These are phyloP conservation scores for Nomada goodeniana DNA, from an alignment of 2,888 invertebrate genomes.

Conservation along the genomic window DNA sequence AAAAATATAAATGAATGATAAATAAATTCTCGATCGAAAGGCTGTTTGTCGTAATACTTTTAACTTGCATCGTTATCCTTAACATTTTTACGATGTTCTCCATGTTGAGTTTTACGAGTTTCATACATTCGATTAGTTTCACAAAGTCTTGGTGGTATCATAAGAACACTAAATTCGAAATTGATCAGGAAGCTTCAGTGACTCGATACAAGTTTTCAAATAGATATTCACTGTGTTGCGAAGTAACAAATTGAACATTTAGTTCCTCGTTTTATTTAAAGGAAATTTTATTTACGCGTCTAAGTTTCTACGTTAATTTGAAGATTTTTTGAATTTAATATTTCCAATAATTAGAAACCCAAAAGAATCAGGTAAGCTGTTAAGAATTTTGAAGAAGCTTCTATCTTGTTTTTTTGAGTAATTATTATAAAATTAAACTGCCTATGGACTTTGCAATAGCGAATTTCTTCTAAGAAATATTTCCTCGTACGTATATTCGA, in stretches of 20 bases:
- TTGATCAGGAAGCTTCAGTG: slow-evolving; percentile 29
- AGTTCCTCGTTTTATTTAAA: not conserved
- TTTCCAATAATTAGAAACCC: too few species aligned
- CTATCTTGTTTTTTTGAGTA: too few species aligned
- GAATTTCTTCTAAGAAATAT: too few species aligned
- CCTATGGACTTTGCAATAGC: too few species aligned
- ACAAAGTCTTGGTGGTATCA: not conserved
- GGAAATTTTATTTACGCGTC: not conserved
- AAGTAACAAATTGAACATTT: not conserved
- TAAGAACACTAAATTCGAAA: slow-evolving; percentile 20
- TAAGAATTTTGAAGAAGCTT: too few species aligned
- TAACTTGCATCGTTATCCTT: not conserved
- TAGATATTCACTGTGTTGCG: not conserved
- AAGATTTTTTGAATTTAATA: too few species aligned
- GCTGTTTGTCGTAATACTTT: not conserved
- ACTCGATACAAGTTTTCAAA: not conserved
- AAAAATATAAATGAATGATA: not conserved
- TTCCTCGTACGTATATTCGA: too few species aligned
- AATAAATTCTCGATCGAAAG: not conserved
- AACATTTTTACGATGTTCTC: slow-evolving; percentile 34
- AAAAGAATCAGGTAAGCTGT: too few species aligned
- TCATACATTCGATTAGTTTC: not conserved
- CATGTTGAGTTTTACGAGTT: slow-evolving; percentile 27
- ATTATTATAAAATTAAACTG: too few species aligned
- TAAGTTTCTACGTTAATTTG: too few species aligned